Evolutionary conservation across 2,113 vertebrate genomes (phyloP).

Genomic region (Zonotrichia leucophrys): DNA sequence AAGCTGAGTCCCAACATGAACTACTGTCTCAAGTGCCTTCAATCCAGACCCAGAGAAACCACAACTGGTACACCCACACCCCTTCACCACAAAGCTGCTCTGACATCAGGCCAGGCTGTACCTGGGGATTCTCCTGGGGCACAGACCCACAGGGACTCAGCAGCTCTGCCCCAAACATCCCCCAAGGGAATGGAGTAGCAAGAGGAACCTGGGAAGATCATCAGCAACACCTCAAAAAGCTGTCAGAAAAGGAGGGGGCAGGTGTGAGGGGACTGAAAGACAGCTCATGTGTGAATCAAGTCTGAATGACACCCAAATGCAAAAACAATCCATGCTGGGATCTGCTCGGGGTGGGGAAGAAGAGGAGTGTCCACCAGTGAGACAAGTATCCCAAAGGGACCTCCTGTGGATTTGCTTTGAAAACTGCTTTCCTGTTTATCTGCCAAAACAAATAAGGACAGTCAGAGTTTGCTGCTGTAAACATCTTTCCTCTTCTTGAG

Average conservation of each 20-base stretch:
- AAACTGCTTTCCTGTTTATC: constrained; percentile 2
- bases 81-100: not conserved
- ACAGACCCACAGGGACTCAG: rapidly evolving
- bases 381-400: not conserved
- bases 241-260: not conserved
- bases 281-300: not conserved
- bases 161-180: not conserved
- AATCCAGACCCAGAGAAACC: too few species aligned
- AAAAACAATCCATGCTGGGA: not conserved
- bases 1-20: too few species aligned
- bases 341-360: not conserved
- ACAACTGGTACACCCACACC: too few species aligned
- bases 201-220: not conserved
- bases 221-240: not conserved
- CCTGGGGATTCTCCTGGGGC: not conserved
- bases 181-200: not conserved
- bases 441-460: not conserved
- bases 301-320: not conserved
- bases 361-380: not conserved
- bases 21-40: too few species aligned
- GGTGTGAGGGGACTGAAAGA: not conserved
- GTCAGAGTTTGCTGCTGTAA: not conserved
- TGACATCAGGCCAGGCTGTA: rapidly evolving
- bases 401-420: not conserved
- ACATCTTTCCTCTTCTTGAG: not conserved